These are phyloP conservation scores for Coptodon rendalli DNA, from an alignment of 2,113 vertebrate species.

Conservation along the genomic window DNA sequence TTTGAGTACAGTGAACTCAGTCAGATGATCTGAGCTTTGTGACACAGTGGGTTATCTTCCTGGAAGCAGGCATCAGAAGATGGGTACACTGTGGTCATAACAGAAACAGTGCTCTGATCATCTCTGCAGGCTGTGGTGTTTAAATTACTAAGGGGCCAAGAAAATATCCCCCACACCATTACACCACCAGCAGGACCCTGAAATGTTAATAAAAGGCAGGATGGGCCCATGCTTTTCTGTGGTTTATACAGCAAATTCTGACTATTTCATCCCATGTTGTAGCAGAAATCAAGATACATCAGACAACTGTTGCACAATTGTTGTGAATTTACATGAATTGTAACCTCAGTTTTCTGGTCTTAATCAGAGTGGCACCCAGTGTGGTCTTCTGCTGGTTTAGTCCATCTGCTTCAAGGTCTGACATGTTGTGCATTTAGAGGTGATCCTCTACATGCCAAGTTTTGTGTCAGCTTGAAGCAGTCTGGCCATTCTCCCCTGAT, in stretches of 20 bases:
- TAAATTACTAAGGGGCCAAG: neutral
- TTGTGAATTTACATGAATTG: neutral
- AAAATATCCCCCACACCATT: neutral
- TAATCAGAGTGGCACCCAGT: neutral
- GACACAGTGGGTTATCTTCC: neutral
- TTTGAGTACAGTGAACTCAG: neutral
- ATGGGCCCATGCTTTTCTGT: neutral
- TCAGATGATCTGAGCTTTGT: neutral
- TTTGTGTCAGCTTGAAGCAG: neutral
- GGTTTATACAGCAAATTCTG: neutral
- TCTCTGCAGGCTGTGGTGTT: neutral
- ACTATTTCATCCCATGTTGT: neutral
- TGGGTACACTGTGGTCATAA: neutral
- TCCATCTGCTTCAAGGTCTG: neutral
- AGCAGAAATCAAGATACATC: neutral
- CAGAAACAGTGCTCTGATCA: neutral
- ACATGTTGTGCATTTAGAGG: neutral
- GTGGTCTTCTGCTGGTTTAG: neutral
- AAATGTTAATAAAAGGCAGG: neutral
- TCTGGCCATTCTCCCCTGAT: neutral
- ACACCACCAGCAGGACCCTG: neutral
- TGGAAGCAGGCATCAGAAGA: neutral
- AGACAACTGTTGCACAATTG: accelerated
- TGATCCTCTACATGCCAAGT: neutral
- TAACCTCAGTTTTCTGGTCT: neutral